Base-by-base conservation (phyloP, 2,888 invertebrate species). In the Xestia c-nigrum region DNA sequence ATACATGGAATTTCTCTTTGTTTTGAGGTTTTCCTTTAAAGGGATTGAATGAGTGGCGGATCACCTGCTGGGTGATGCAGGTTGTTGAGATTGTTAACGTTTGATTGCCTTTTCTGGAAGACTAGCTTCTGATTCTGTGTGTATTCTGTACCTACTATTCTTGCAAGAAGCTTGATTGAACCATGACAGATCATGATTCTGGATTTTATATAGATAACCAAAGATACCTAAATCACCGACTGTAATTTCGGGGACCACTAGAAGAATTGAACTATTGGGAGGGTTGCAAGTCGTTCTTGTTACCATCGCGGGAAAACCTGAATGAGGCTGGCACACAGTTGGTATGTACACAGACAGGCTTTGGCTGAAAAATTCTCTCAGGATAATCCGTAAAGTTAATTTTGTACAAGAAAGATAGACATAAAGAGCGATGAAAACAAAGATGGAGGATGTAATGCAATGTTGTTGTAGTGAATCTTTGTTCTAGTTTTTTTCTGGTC, bases 1-100 rank as follows among this genome's bases (percentile, higher is more conserved):
- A 70, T 77, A 77, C 7, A 55, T 9, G 72, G 72, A 70, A 82
- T 87, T 86, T 83, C 83, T 81, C 87, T 87, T 85, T 87, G 86
- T 87, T 64, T 72, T 63, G 38, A 63, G 69, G 38, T 71, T 76
- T 70, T 52, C 16, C 73, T 83, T 19, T 68, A 77, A 55, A 50
- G 73, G 82, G 24, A 24, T 24, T 68, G 73, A 71, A 68, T 73
- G 81, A 83, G 59, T 72, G 6, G 81, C 40, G 1, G 70, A 55
- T 85, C 70, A 73, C 81, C 63, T 84, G 67, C 69, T 63, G 57
- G n/a, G 71, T 57, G 38, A 72, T 57, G 66, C n/a, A 38, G 38
- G 7, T 24, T 63, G 40, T 57, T 46, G 21, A 19, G 38, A 31
- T 68, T 59, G 61, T 74, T 46, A 16, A 57, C 31, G 9, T 64